Percentiles rank a stretch among this genome's conserved stretches.
phyloP scores from a whole-genome alignment of 2,113 vertebrate species.

The Nipponia nippon region DNA sequence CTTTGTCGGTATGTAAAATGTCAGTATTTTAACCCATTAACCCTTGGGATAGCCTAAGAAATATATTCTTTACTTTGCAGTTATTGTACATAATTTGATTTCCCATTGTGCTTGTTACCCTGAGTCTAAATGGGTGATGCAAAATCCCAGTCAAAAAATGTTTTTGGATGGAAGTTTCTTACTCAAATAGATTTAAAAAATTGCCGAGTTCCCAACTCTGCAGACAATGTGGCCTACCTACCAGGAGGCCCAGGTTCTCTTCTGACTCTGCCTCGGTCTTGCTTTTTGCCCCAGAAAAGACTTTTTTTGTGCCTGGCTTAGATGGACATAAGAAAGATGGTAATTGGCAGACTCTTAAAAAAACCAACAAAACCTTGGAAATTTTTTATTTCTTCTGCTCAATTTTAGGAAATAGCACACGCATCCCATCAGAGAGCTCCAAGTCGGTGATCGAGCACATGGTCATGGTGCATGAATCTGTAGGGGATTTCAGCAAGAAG shows the following conservation, averaged over 20 bases:
- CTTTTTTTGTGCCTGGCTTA: not conserved
- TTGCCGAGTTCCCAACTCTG: not conserved
- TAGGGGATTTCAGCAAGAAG: conserved; percentile 82
- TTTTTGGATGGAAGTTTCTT: not conserved
- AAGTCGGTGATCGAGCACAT: conserved; percentile 80
- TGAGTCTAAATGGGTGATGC: not conserved
- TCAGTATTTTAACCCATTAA: not conserved
- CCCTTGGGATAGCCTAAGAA: not conserved
- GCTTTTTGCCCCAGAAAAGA: not conserved
- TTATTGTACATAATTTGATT: not conserved
- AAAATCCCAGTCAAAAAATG: not conserved
- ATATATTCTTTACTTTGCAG: not conserved
- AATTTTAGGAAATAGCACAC: conserved; percentile 74
- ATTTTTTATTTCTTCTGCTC: not conserved
- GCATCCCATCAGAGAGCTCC: conserved; percentile 74
- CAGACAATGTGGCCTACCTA: not conserved
- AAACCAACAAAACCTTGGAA: not conserved
- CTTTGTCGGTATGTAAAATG: conserved; percentile 81
- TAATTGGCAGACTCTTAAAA: not conserved
- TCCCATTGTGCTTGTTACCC: not conserved
- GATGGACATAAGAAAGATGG: not conserved
- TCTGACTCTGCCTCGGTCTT: not conserved
- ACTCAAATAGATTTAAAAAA: not conserved
- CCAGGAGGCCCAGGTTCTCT: not conserved
- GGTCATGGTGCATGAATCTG: conserved; percentile 87